phyloP scores from a whole-genome alignment of 2,797 vertebrate species.

The Champsocephalus gunnari region DNA sequence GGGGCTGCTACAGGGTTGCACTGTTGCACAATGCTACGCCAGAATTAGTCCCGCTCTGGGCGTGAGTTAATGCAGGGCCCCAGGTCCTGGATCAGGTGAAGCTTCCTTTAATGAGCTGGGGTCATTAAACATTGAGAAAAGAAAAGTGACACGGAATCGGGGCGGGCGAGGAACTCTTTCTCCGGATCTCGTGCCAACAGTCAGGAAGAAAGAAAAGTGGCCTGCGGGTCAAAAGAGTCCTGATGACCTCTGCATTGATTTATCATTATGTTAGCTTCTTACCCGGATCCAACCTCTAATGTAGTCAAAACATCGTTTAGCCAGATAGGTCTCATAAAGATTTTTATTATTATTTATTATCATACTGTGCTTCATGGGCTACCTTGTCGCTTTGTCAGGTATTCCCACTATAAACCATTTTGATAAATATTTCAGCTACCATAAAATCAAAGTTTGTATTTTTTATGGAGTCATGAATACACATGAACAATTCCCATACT shows the following conservation, averaged over 20 bases:
- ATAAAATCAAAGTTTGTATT: constrained; percentile 74
- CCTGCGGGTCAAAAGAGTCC: constrained; percentile 52
- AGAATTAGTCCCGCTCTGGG: constrained; percentile 69
- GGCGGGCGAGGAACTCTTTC: constrained; percentile 18
- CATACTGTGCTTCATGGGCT: constrained; percentile 60
- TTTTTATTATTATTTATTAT: constrained; percentile 76
- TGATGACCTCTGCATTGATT: constrained; percentile 65
- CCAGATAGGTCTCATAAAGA: constrained; percentile 69
- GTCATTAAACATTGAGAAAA: constrained; percentile 60
- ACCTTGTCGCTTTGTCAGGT: constrained; percentile 64
- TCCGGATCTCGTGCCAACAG: constrained; percentile 56
- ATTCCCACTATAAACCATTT: constrained; percentile 73
- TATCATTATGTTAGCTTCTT: constrained; percentile 52
- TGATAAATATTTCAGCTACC: constrained; percentile 66
- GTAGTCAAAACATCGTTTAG: constrained; percentile 70
- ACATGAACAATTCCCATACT: constrained; percentile 63
- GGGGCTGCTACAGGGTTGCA: constrained; percentile 70
- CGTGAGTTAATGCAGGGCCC: constrained; percentile 62
- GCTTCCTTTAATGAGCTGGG: constrained; percentile 66
- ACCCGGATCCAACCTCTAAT: constrained; percentile 51
- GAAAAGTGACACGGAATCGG: constrained; percentile 38
- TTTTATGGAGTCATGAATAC: constrained; percentile 72
- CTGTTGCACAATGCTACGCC: constrained; percentile 53
- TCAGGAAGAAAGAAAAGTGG: constrained; percentile 62
- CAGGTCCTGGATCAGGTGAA: constrained; percentile 68